Base-by-base conservation (phyloP, 1,140 invertebrate genomes). In the Cyclargus thomasi region DNA sequence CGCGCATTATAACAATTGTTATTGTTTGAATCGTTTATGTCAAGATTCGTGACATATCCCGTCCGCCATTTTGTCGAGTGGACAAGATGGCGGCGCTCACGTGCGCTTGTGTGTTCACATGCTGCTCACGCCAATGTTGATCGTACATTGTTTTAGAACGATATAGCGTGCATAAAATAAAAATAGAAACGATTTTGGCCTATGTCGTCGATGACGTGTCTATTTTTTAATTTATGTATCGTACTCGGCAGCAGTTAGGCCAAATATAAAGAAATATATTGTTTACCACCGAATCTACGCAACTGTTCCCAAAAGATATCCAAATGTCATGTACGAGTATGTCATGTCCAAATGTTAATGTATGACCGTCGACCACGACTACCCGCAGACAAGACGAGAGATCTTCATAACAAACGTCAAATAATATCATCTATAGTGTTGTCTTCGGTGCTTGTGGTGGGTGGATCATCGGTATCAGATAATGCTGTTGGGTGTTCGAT, bases 1-100 rank as follows among this genome's bases (percentile, higher is more conserved):
- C 18, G 21, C 53, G 53, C 64, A 53, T 65, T 55, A 65, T 65
- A 53, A 22, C 29, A 18, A 53, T 65, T 53, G 20, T 47, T 65
- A 55, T 17, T 55, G 47, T 65, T 64, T 64, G 20, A 64, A 53
- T 64, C 20, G 20, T 21, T 64, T 17, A 64, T 16, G 36, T 39
- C 14, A 8, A 7, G 29, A 47, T 2, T 47, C 7, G 63, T 21
- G 20, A 36, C 29, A 36, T 63, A 64, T 64, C 47, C 18, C 36
- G 36, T 20, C 36, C 17, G 17, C 47, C 63, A 22, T 47, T 53
- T 64, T 53, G 36, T 47, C 11, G 16, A 47, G 2, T 11, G 1
- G n/a, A 59, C 55, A 18, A 59, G 55, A 59, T 59, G 55, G 17
- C 55, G 18, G 18, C 55, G 10, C 18, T 59, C 18, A 59, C 55